Evolutionary conservation across 2,113 vertebrate species (phyloP), one percentile per base, ranked within the genome.

Genomic region (Serinus canaria): DNA sequence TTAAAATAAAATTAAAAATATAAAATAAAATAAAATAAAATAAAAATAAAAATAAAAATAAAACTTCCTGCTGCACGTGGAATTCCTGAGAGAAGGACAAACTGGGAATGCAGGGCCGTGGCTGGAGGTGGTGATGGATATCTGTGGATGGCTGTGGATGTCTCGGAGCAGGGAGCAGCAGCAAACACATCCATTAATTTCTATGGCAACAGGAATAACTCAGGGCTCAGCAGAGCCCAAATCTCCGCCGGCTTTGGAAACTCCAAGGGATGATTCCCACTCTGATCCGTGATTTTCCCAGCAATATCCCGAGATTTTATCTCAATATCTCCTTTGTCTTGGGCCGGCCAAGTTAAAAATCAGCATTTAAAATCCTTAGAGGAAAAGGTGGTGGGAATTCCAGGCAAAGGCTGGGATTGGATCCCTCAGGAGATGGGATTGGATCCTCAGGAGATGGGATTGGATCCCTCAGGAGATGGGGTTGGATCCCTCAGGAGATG

Each of bases 311-410:
- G 27, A 55, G 49, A 14, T 55, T 15, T 55, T 5, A 27, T 27
- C 49, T 49, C 2, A 0, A 3, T 9, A 18, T 9, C 28, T 39
- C 46, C 37, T 62, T 72, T 8, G 35, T 8, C 13, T 5, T 0
- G 0, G 31, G 25, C 8, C 3, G 15, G 12, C 3, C 5, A 4
- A 21, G 58, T 37, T 33, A 16, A 53, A 73, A 83, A 27, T 4
- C 58, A 22, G 2, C 1, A 3, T 37, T 72, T 44, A 5, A 72
- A 63, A 53, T 53, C 27, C 58, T 37, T 14, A 3, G 17, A 44
- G 33, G 17, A 46, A 83, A 73, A 25, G 5, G 1, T 0, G 10
- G 13, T 7, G 27, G 39, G 16, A 73, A 35, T 63, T 53, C 27
- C 58, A 37, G 25, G 20, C 13, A 24, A 35, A 43, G 10, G 15